Evolutionary conservation across 2,797 vertebrate species (phyloP), one percentile per base, ranked within the genome.

Genomic region (Macropodus opercularis): DNA sequence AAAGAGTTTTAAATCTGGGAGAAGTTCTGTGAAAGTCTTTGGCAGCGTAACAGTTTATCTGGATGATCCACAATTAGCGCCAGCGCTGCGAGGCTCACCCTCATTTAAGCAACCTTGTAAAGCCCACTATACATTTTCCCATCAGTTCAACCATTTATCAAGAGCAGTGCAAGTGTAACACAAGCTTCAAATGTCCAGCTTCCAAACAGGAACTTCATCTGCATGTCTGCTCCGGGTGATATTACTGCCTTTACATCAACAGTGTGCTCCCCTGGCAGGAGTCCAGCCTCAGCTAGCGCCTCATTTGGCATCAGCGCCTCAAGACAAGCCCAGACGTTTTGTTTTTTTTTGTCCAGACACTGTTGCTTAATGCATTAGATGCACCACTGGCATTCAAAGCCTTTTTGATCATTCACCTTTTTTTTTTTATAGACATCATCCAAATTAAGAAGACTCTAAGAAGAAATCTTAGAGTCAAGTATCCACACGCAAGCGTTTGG

Each of bases 391-490:
- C 46, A 36, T 24, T 51, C 34, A 55, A 54, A 49, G 75, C 63
- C n/a, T n/a, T n/a, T n/a, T n/a, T n/a, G n/a, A n/a, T 58, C 61
- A 77, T 39, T 40, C 40, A 64, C 48, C 49, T 44, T 51, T 47
- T 39, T 56, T 66, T 69, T 63, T 79, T 63, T 48, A 51, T 12
- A 55, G 52, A 59, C 42, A 19, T 36, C 36, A 49, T 61, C 72
- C 21, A 81, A 79, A 84, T 79, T 63, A 64, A 60, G n/a, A n/a
- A n/a, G n/a, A n/a, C n/a, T n/a, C n/a, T n/a, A n/a, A 54, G 68
- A 69, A 62, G 32, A 64, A 60, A 63, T 22, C 52, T 72, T 29
- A 50, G 50, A 63, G 50, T 31, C 27, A 63, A 40, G 42, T 8
- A 36, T 32, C 36, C 15, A 41, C 43, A 48, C 64, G 17, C 41